Percentiles rank a stretch among this genome's conserved stretches.
Conservation (phyloP, 92 coral and sea anemone species). For the Umimayanthus chanpuru region DNA sequence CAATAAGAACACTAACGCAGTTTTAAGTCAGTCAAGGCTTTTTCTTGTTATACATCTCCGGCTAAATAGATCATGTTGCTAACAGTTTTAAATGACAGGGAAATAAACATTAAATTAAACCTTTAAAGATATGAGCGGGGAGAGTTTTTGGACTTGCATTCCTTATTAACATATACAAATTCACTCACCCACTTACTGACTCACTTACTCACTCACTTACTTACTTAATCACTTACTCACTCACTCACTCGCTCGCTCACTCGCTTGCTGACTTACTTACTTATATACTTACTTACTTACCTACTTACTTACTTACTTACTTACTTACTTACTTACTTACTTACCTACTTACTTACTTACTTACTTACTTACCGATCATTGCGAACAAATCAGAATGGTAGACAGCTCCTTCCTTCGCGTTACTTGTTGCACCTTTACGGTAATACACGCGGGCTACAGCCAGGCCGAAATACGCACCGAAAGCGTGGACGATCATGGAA, state of each 20-base stretch:
- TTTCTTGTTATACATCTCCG: too few relatives aligned
- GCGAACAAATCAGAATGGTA: conserved; percentile 76
- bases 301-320: not conserved
- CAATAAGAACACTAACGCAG: too few relatives aligned
- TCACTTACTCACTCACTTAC: not conserved
- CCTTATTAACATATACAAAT: too few relatives aligned
- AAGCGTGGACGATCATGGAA: conserved; percentile 67
- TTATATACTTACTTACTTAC: not conserved
- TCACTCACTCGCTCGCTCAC: not conserved
- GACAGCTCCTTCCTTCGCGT: conserved; percentile 62
- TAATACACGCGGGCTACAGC: conserved; percentile 63
- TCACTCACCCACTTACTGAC: not conserved
- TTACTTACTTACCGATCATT: conserved; percentile 60
- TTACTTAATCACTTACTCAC: not conserved
- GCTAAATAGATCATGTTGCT: too few relatives aligned
- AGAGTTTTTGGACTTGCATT: too few relatives aligned
- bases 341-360: not conserved
- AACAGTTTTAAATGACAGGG: too few relatives aligned
- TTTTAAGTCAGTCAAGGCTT: too few relatives aligned
- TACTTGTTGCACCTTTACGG: conserved; percentile 32
- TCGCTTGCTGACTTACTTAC: not conserved
- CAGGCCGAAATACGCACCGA: conserved; percentile 76
- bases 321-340: not conserved
- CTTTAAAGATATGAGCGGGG: too few relatives aligned
- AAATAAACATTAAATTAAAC: too few relatives aligned